phyloP scores from a whole-genome alignment of 2,113 vertebrate species.

The Hipposideros armiger region DNA sequence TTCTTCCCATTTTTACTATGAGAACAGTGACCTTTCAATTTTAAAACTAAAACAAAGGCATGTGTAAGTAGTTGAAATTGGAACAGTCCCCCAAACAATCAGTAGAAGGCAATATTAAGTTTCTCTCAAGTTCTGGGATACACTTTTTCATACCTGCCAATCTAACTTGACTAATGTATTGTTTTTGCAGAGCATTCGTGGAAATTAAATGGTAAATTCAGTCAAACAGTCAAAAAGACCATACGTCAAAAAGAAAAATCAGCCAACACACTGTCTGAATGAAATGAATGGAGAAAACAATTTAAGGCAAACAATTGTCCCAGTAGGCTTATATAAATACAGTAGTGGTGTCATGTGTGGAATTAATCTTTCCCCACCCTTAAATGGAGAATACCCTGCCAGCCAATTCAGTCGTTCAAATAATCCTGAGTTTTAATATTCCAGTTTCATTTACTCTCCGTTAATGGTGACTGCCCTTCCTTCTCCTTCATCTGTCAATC shows the following conservation, averaged over 20 bases:
- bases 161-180: conserved; percentile 62
- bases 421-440: conserved; percentile 71
- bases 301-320: conserved; percentile 57
- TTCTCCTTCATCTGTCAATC: conserved; percentile 72
- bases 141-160: conserved; percentile 42
- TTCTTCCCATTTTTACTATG: background rate
- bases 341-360: background rate
- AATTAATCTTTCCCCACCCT: conserved; percentile 62
- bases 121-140: background rate
- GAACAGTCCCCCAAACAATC: background rate
- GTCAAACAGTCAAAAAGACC: conserved; percentile 40
- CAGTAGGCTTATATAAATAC: conserved; percentile 32
- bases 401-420: conserved; percentile 67
- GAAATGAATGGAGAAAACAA: conserved; percentile 73
- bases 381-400: conserved; percentile 51
- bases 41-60: background rate
- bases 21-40: background rate
- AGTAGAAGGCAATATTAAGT: background rate
- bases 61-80: conserved; percentile 5
- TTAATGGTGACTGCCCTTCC: conserved; percentile 74
- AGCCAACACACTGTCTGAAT: conserved; percentile 57
- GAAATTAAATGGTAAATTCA: conserved; percentile 74
- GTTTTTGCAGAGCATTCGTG: conserved; percentile 47
- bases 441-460: conserved; percentile 73
- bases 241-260: conserved; percentile 62